These are phyloP conservation scores for Bubo scandiacus DNA, from an alignment of 2,113 vertebrate species.

Conservation along the genomic window DNA sequence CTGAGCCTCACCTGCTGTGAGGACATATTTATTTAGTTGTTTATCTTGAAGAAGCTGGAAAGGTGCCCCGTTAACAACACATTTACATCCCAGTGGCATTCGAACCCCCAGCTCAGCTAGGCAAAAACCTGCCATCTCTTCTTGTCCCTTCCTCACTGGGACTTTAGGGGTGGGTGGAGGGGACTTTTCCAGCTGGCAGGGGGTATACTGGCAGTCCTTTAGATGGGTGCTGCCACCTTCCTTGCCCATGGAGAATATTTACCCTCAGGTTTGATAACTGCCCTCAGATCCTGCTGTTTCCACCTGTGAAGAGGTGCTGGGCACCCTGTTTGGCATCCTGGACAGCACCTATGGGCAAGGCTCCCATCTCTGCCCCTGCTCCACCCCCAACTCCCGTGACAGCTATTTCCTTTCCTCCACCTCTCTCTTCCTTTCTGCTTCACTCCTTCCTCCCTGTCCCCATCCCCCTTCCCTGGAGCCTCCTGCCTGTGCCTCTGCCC, in stretches of 20 bases:
- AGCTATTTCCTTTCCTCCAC: background rate
- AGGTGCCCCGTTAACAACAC: accelerated
- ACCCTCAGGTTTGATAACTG: background rate
- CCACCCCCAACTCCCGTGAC: accelerated
- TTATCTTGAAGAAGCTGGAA: background rate
- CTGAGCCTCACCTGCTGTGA: accelerated
- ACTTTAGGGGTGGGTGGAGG: background rate
- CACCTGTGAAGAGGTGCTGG: background rate
- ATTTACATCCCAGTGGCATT: background rate
- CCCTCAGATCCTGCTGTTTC: background rate
- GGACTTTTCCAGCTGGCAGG: background rate
- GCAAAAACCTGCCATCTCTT: background rate
- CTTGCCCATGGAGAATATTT: background rate
- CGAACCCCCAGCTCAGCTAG: background rate
- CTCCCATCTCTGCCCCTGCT: background rate
- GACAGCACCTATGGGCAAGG: background rate
- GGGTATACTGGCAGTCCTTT: background rate
- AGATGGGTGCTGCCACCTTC: background rate
- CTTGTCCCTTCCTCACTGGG: background rate
- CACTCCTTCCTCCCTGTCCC: background rate
- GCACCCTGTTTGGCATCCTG: accelerated
- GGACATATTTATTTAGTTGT: background rate
- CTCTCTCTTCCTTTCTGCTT: background rate
- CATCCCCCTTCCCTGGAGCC: background rate
- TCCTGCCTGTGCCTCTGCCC: background rate